A percentile compares a stretch with the other conserved stretches of the same genome.
These are phyloP conservation scores for Schlechtendalia chinensis DNA, from an alignment of 1,140 invertebrate species.

Conservation along the genomic window DNA sequence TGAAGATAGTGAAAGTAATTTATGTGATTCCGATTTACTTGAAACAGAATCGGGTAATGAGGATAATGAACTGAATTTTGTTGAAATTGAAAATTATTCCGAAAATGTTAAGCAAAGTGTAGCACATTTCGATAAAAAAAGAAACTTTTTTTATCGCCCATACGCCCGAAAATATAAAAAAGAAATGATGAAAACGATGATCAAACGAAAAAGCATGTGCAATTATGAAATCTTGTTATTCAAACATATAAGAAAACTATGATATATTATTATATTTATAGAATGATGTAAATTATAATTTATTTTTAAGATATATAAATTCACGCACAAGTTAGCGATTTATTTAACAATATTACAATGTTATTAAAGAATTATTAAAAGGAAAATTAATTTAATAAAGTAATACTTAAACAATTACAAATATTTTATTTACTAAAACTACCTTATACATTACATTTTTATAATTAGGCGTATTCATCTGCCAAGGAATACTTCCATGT, in stretches of 20 bases:
- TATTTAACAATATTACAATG: neutral
- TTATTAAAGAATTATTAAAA: neutral
- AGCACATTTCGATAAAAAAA: slow-evolving; percentile 19
- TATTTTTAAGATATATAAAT: slow-evolving; percentile 7
- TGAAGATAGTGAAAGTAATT: too few species aligned
- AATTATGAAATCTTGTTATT: slow-evolving; percentile 16
- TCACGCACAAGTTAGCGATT: neutral
- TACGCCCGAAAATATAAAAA: neutral
- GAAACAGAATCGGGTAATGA: slow-evolving; percentile 12
- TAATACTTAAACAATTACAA: neutral
- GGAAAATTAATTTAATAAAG: neutral
- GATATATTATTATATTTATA: slow-evolving; percentile 18
- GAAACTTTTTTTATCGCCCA: slow-evolving; percentile 10
- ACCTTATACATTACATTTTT: too few species aligned
- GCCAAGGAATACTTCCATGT: slow-evolving; percentile 20
- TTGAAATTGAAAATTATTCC: slow-evolving; percentile 1
- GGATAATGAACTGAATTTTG: slow-evolving; percentile 2
- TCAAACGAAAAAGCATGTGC: neutral
- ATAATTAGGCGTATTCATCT: neutral
- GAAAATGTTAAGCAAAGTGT: slow-evolving; percentile 22
- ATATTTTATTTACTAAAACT: too few species aligned
- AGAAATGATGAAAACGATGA: neutral
- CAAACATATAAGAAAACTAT: neutral
- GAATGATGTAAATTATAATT: slow-evolving; percentile 10
- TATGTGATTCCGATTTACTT: slow-evolving; percentile 22